phyloP scores from a whole-genome alignment of 2,113 vertebrate species.

The Paramisgurnus dabryanus region DNA sequence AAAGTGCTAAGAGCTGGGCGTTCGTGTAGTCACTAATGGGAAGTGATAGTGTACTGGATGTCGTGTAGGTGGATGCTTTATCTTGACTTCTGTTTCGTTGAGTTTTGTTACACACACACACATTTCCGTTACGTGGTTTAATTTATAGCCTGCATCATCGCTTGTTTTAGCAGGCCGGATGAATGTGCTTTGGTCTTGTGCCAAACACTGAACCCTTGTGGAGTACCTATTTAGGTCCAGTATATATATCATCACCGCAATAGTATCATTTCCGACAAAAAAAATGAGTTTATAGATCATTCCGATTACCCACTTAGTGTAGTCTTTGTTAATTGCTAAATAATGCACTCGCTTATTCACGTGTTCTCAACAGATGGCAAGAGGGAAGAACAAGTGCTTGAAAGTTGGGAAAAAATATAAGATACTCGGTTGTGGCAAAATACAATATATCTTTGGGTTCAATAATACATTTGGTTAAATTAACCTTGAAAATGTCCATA shows the following conservation, averaged over 20 bases:
- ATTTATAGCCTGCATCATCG: not conserved
- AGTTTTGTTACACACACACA: not conserved
- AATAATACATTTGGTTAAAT: no score
- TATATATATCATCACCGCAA: conserved; percentile 37
- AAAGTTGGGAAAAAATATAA: conserved; percentile 6
- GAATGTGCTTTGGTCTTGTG: conserved; percentile 41
- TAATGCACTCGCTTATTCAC: conserved; percentile 53
- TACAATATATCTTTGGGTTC: conserved; percentile 3
- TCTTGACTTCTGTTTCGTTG: conserved; percentile 12
- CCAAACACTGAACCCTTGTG: conserved; percentile 45
- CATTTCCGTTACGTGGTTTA: not conserved
- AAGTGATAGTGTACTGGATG: conserved; percentile 36
- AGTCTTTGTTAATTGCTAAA: conserved; percentile 58
- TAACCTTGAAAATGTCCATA: no score
- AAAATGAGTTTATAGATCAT: conserved; percentile 56
- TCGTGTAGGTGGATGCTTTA: conserved; percentile 33
- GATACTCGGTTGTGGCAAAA: no score
- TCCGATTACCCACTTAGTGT: conserved; percentile 57
- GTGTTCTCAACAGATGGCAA: conserved; percentile 52
- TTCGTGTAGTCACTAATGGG: conserved; percentile 41
- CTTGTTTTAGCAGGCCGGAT: conserved; percentile 15
- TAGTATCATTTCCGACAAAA: conserved; percentile 43
- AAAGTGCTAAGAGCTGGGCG: conserved; percentile 45
- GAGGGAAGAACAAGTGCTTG: conserved; percentile 28
- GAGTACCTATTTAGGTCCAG: conserved; percentile 29